Conservation (phyloP, 2,113 vertebrate species). For the Machaerirhynchus nigripectus region DNA sequence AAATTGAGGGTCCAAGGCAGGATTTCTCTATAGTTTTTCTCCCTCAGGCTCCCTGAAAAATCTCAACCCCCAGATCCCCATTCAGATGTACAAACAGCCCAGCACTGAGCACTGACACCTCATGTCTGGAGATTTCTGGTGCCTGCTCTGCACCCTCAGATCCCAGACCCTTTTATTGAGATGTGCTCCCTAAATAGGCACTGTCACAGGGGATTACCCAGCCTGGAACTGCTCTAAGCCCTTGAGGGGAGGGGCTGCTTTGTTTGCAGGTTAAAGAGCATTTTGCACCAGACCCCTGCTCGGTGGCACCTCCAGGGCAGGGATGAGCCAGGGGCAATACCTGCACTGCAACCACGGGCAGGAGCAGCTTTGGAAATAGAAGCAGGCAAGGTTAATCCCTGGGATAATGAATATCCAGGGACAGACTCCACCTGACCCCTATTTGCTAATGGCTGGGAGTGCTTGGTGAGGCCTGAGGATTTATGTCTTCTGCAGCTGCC, state of each 20-base stretch:
- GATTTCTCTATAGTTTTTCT: not conserved
- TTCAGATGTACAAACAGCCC: not conserved
- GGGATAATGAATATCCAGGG: not conserved
- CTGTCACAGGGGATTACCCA: not conserved
- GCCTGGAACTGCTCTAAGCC: not conserved
- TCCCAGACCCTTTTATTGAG: not conserved
- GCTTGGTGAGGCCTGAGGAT: not conserved
- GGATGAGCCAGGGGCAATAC: not conserved
- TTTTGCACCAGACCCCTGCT: not conserved
- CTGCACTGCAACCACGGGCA: rapidly evolving
- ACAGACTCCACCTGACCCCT: not conserved
- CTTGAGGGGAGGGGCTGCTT: not conserved
- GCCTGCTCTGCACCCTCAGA: not conserved
- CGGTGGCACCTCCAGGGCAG: not conserved
- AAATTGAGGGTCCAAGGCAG: not conserved
- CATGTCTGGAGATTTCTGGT: not conserved
- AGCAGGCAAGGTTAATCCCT: not conserved
- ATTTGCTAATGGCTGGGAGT: not conserved
- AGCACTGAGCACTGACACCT: not conserved
- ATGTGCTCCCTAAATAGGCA: not conserved
- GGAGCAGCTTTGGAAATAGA: not conserved
- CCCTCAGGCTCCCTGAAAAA: not conserved
- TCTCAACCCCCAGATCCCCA: not conserved
- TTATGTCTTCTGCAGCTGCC: not conserved
- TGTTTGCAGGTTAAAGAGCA: not conserved